Evolutionary conservation across 1,140 invertebrate genomes (phyloP).

Genomic region (Drosophila pruinosa): DNA sequence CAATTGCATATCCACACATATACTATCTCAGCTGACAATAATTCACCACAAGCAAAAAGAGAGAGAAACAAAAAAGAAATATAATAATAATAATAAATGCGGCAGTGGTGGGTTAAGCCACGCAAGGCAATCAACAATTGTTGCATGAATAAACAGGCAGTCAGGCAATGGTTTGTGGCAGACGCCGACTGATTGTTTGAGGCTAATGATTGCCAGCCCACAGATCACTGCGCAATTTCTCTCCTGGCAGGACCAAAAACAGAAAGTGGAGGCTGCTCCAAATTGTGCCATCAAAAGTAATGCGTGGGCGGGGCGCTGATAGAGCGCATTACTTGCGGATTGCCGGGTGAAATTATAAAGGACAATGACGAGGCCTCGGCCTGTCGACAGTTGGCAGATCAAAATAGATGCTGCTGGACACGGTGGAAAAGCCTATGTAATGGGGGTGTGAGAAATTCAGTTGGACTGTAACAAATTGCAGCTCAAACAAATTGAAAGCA

Average conservation of each 20-base stretch:
- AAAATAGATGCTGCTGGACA: slow-evolving; percentile 25
- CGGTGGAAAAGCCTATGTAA: not conserved
- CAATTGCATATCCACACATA: slow-evolving; percentile 39
- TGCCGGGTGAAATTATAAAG: slow-evolving; percentile 30
- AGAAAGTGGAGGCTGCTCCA: slow-evolving; percentile 26
- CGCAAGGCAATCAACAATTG: slow-evolving; percentile 71
- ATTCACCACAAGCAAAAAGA: slow-evolving; percentile 44
- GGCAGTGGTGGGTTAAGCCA: slow-evolving; percentile 13
- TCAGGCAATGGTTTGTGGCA: too few relatives aligned
- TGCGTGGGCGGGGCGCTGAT: slow-evolving; percentile 44
- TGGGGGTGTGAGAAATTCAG: not conserved
- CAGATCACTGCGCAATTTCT: slow-evolving; percentile 73
- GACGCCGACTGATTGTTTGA: slow-evolving; percentile 33
- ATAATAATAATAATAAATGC: not conserved
- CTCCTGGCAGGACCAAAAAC: not conserved
- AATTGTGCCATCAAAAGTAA: slow-evolving; percentile 79
- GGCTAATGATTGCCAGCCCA: slow-evolving; percentile 73
- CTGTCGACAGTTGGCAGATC: slow-evolving; percentile 17
- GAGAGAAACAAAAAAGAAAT: not conserved
- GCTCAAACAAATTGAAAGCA: not conserved
- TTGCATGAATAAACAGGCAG: slow-evolving; percentile 64
- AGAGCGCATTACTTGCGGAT: slow-evolving; percentile 25
- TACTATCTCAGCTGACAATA: slow-evolving; percentile 54
- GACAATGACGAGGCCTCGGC: slow-evolving; percentile 10
- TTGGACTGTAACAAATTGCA: not conserved